phyloP scores from a whole-genome alignment of 2,888 invertebrate genomes.

The Auanema sp. region DNA sequence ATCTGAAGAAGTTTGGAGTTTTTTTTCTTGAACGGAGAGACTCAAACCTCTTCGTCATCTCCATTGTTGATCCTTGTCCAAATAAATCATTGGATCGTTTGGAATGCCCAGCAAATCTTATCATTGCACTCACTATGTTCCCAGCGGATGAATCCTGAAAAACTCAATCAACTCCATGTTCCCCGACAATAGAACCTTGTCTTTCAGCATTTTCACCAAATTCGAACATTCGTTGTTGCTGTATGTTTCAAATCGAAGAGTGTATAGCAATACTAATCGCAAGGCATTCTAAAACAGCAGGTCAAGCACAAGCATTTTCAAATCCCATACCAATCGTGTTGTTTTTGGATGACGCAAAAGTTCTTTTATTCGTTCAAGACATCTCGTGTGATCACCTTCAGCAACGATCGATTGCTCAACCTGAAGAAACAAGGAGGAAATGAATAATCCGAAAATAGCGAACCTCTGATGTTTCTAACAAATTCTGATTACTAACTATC shows the following conservation, averaged over 20 bases:
- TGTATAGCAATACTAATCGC: conserved; percentile 87
- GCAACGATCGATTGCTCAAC: conserved; percentile 86
- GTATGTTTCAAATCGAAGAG: conserved; percentile 87
- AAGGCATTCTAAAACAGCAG: conserved; percentile 72
- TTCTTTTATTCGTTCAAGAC: conserved; percentile 75
- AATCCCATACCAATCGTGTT: conserved; percentile 28
- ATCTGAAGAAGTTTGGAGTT: conserved; percentile 23
- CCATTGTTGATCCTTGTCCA: conserved; percentile 79
- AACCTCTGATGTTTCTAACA: conserved; percentile 72
- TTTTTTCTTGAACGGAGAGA: conserved; percentile 38
- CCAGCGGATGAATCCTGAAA: conserved; percentile 21
- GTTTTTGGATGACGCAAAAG: conserved; percentile 76
- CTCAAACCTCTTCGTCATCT: conserved; percentile 85
- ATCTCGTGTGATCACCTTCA: conserved; percentile 70
- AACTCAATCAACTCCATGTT: background rate
- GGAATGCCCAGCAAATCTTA: conserved; percentile 75
- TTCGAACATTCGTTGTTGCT: conserved; percentile 81
- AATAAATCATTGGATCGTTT: conserved; percentile 81
- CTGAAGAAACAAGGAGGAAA: conserved; percentile 21
- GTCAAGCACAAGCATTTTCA: background rate
- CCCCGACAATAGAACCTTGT: conserved; percentile 3
- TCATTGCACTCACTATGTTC: conserved; percentile 36
- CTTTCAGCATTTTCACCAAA: conserved; percentile 76
- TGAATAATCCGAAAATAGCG: background rate
- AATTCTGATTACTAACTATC: conserved; percentile 76